Conservation (phyloP, 2,888 invertebrate species). For the Erynnis tages region DNA sequence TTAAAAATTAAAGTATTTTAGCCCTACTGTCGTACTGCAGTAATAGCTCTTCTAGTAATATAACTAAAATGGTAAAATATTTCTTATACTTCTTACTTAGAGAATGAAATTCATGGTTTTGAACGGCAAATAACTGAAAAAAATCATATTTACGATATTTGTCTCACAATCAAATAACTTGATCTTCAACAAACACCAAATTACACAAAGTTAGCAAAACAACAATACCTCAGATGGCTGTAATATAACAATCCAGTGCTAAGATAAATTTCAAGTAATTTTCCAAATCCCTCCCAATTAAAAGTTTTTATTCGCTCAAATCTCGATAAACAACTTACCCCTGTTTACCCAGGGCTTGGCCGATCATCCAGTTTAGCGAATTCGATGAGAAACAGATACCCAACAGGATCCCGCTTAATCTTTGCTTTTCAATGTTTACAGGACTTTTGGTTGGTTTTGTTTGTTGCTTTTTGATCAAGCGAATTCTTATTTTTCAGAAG, state of each 20-base stretch:
- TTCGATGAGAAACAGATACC: conserved; percentile 9
- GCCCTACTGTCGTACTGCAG: too few relatives aligned
- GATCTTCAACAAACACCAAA: not conserved
- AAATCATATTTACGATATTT: too few relatives aligned
- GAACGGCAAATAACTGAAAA: too few relatives aligned
- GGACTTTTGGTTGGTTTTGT: not conserved
- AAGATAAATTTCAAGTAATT: conserved; percentile 6
- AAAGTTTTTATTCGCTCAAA: conserved; percentile 7
- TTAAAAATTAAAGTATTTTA: too few relatives aligned
- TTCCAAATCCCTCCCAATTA: conserved; percentile 3
- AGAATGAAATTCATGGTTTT: too few relatives aligned
- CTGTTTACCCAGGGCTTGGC: conserved; percentile 1
- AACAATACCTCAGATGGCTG: not conserved
- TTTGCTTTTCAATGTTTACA: not conserved
- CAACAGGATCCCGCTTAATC: not conserved
- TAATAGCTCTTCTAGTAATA: not conserved
- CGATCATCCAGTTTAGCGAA: conserved; percentile 7
- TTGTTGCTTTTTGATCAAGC: not conserved
- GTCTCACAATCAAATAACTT: too few relatives aligned
- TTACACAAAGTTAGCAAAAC: not conserved
- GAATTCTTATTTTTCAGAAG: too few relatives aligned
- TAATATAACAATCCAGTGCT: conserved; percentile 5
- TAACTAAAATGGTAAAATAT: not conserved
- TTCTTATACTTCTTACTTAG: too few relatives aligned
- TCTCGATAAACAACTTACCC: conserved; percentile 13